Conservation (phyloP, 2,797 vertebrate species). For the Gobio occitaniae region DNA sequence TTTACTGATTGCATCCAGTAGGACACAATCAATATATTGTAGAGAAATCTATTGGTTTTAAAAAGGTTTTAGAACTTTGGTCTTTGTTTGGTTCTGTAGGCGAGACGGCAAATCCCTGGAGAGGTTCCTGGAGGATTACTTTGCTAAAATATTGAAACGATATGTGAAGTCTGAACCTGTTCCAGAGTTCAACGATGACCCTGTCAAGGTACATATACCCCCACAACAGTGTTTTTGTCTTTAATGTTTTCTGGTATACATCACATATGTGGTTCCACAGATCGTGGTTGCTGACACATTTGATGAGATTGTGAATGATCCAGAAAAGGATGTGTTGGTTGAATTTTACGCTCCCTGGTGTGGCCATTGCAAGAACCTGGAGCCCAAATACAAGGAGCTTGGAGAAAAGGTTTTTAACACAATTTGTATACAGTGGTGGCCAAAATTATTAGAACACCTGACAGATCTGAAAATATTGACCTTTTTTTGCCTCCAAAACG, state of each 20-base stretch:
- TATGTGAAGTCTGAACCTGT: slow-evolving; percentile 78
- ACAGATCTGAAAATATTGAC: no score
- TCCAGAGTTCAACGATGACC: slow-evolving; percentile 74
- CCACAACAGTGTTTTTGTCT: not conserved
- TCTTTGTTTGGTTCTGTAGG: slow-evolving; percentile 47
- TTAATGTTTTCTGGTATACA: not conserved
- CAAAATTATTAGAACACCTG: no score
- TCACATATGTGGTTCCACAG: slow-evolving; percentile 57
- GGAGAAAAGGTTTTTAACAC: slow-evolving; percentile 69
- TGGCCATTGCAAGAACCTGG: slow-evolving; percentile 78
- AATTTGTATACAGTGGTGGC: not conserved
- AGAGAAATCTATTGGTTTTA: not conserved
- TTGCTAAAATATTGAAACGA: slow-evolving; percentile 76
- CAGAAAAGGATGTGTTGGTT: slow-evolving; percentile 75
- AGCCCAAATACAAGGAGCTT: slow-evolving; percentile 75
- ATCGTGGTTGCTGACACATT: slow-evolving; percentile 80
- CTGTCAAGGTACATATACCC: slow-evolving; percentile 73
- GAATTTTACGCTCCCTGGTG: slow-evolving; percentile 80
- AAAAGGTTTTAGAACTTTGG: not conserved
- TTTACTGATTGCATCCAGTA: not conserved
- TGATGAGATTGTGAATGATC: slow-evolving; percentile 73
- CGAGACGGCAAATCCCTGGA: slow-evolving; percentile 74
- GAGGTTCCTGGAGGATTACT: slow-evolving; percentile 78
- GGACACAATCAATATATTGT: not conserved
- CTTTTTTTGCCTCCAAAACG: no score